Evolutionary conservation across 2,888 invertebrate genomes (phyloP), one percentile per base, ranked within the genome.

Genomic region (Meteorus colon): DNA sequence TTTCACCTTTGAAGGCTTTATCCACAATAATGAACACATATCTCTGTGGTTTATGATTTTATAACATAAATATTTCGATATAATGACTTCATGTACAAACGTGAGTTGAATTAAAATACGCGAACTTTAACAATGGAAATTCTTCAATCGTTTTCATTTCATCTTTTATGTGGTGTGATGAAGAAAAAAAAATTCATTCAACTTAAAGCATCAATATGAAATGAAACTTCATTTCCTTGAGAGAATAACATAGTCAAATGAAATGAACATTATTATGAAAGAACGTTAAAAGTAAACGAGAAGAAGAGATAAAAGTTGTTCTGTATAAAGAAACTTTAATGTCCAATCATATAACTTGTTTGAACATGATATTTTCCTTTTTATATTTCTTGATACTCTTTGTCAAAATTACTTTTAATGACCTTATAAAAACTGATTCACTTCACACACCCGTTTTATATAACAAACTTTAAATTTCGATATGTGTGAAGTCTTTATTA

Each of bases 1-100:
- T 82, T 81, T 81, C 81, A 77, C 81, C 66, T 70, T 77, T 68
- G 70, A 45, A 27, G 45, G n/a, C 37, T 65, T 77, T n/a, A 45
- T 60, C 48, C 37, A 19, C n/a, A 67, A 59, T 48, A 48, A 60
- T 67, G 71, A 72, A 66, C 45, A 48, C 65, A 48, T 48, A 16
- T 16, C n/a, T 48, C 2, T 48, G n/a, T 48, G 16, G 16, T 48
- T n/a, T 48, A 16, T n/a, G 10, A 48, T n/a, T 48, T 48, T n/a
- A 48, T 48, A n/a, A 48, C 14, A 48, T 48, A 5, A 48, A n/a
- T 41, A 41, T 14, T 48, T n/a, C 16, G 16, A 48, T 48, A n/a
- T 48, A 48, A 48, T 48, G n/a, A 48, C 16, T n/a, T 48, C 4
- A 48, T n/a, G 5, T n/a, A 45, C 16, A 48, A n/a, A 48, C 48